Evolutionary conservation across 2,888 invertebrate genomes (phyloP), one percentile per base, ranked within the genome.

Genomic region (Hedya salicella): DNA sequence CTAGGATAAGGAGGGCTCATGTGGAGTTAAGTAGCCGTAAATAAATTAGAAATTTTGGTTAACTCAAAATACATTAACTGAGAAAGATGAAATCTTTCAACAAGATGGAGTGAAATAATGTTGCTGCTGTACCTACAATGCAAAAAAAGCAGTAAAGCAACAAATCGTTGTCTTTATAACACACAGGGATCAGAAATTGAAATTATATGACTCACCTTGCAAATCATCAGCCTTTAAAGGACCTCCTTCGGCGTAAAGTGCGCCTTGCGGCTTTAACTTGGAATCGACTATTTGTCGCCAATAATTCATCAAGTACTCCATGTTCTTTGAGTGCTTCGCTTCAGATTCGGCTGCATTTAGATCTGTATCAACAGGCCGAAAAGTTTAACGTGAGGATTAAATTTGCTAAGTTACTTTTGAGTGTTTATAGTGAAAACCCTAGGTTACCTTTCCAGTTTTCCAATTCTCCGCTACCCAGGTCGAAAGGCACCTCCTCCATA

Each of bases 161-260:
- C 81, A 84, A 73, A 74, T 76, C 77, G 75, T 81, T 72, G 78
- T 80, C 73, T 6, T 25, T 25, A 25, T 25, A 25, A 25, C n/a
- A 25, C 25, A 25, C 25, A 25, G 5, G 0, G 6, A 25, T 25
- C 16, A 46, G 32, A 14, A 44, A 59, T 46, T 14, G 11, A 17
- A 19, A 46, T 40, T n/a, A 39, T 8, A 32, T 50, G 59, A 75
- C 84, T 81, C 77, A 90, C 91, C 89, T 78, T 88, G 83, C 54
- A 88, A 62, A 61, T 91, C 90, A 52, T 88, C 85, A 64, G 85
- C 79, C 73, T 84, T 84, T 17, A 92, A 76, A 14, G 91, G 91
- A 30, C 92, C 92, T 63, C 92, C 92, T 76, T 92, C 92, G 5
- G 91, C 87, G 68, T 89, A 91, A 40, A 91, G 71, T 14, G 85